Evolutionary conservation across 2,888 invertebrate species (phyloP), one percentile per base, ranked within the genome.

Genomic region (Holacanthella duospinosa): DNA sequence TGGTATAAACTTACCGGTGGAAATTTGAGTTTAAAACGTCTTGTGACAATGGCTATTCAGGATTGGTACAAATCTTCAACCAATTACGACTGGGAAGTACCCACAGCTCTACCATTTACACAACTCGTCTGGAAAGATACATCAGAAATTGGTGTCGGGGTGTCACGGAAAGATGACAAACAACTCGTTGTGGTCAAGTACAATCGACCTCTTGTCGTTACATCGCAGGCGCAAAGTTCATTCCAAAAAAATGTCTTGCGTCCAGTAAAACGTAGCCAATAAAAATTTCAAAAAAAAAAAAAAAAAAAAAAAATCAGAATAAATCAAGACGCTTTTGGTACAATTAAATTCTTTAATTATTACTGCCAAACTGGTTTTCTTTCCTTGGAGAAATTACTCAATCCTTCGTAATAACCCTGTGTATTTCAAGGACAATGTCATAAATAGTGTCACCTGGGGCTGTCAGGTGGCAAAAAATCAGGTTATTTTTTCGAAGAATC

Each of bases 61-160:
- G 36, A 36, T 36, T 36, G 36, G 36, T 36, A 36, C 36, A 36
- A 36, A 36, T 9, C 36, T 16, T 6, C 36, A 36, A 16, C 36
- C 16, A 48, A 62, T 19, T 70, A 70, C 57, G 65, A 67, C 61
- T 70, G 63, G 63, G 60, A 53, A 28, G 26, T 55, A 28, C 70
- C 70, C 1, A 29, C 61, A n/a, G 67, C 68, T 27, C 64, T 68
- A 16, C 65, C 70, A 1, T 70, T 70, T 43, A 68, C 70, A 2
- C 68, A 68, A 63, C 19, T 68, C 29, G 66, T 70, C 24, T 70
- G 70, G 70, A 66, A 66, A 25, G 28, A 59, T 1, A 63, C 70
- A 3, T 60, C 59, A 28, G 66, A 70, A 24, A 61, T 70, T 28
- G 70, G 70, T 1, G 61, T 70, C 12, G 70, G 70, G 2, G 62